Evolutionary conservation across 2,888 invertebrate species (phyloP), one percentile per base, ranked within the genome.

Genomic region (Diaprepes abbreviatus): DNA sequence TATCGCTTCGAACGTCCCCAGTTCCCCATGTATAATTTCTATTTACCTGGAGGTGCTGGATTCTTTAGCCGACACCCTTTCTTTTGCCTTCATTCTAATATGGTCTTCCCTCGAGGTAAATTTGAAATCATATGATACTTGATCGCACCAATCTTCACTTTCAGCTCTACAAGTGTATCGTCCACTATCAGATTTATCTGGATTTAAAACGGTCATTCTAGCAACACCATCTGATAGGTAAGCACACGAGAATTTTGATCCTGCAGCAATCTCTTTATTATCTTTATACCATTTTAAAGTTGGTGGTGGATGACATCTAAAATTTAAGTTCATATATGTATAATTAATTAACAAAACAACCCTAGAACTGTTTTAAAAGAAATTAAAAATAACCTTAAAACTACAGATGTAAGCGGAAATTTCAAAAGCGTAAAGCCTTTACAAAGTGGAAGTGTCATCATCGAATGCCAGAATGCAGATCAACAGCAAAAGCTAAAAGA

Each of bases 261-360:
- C 87, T 1, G 82, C 80, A 9, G 78, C 78, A 9, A 93, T 82
- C 9, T 87, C 83, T 54, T 85, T 85, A 36, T 89, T 90, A 75
- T 93, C 91, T 81, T 92, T 94, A 73, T 90, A 83, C 95, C 95
- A 95, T 33, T 89, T 88, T 67, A 94, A 89, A 0, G 86, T 87
- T 0, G 94, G 93, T 2, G 88, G 85, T 10, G 93, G 93, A 76
- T 91, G 89, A 17, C 92, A 92, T 38, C 70, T 70, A 35, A 3
- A 69, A 59, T 10, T 17, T n/a, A n/a, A n/a, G n/a, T n/a, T n/a
- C n/a, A n/a, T n/a, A n/a, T n/a, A n/a, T n/a, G n/a, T n/a, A n/a
- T n/a, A n/a, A n/a, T n/a, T n/a, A n/a, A n/a, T n/a, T n/a, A n/a
- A n/a, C n/a, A n/a, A n/a, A n/a, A n/a, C n/a, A n/a, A n/a, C n/a